Evolutionary conservation across 2,888 invertebrate species (phyloP).

Genomic region (Agrotis ipsilon): DNA sequence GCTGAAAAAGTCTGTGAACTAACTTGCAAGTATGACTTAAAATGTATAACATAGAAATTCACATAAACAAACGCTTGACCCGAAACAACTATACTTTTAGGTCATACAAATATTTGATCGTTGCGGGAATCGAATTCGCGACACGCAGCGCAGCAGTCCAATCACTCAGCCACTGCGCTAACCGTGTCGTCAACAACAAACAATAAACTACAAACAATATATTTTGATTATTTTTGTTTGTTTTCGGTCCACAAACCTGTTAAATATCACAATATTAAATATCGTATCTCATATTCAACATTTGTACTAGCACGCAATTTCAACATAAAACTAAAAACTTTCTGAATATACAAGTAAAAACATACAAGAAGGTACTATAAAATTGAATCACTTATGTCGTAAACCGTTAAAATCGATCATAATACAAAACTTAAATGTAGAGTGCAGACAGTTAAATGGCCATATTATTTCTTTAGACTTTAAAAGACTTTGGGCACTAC

Average conservation of each 20-base stretch:
- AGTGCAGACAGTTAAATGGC: conserved; percentile 19
- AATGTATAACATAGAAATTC: too few relatives aligned
- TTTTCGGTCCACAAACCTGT: background rate
- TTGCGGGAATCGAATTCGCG: too few relatives aligned
- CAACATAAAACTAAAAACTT: conserved; percentile 17
- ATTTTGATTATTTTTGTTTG: background rate
- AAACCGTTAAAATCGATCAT: conserved; percentile 28
- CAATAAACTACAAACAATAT: too few relatives aligned
- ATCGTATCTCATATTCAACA: background rate
- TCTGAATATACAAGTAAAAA: conserved; percentile 22
- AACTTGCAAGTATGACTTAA: too few relatives aligned
- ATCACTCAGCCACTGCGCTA: too few relatives aligned
- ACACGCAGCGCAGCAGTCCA: too few relatives aligned
- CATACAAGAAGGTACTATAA: conserved; percentile 9
- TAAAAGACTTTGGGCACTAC: background rate
- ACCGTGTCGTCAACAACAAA: too few relatives aligned
- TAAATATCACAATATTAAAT: background rate
- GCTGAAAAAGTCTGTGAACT: background rate
- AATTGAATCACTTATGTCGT: conserved; percentile 39
- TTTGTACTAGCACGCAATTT: background rate
- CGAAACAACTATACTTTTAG: too few relatives aligned
- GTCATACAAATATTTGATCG: too few relatives aligned
- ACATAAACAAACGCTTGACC: too few relatives aligned
- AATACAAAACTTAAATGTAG: conserved; percentile 22
- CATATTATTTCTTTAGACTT: conserved; percentile 2